phyloP scores from a whole-genome alignment of 1,140 invertebrate species.

The Achroia grisella region DNA sequence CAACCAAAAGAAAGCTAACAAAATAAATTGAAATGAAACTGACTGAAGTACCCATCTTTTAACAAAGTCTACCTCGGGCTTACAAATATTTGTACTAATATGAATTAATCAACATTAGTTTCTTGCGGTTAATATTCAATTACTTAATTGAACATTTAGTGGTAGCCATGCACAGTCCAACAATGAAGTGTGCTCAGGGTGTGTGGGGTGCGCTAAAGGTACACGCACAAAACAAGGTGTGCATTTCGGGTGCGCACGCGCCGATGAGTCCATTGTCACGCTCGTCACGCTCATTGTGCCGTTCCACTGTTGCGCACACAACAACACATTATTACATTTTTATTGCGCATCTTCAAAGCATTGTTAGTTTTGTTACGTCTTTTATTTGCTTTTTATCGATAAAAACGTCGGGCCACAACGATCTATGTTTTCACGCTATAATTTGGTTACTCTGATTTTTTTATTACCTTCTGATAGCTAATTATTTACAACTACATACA shows the following conservation, averaged over 20 bases:
- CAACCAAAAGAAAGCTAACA: too few relatives aligned
- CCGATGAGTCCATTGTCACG: constrained; percentile 44
- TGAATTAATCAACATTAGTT: too few relatives aligned
- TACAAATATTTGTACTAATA: too few relatives aligned
- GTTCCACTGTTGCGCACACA: constrained; percentile 33
- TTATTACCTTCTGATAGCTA: constrained; percentile 25
- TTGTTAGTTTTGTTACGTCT: constrained; percentile 55
- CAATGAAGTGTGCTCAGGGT: too few relatives aligned
- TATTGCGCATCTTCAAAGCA: constrained; percentile 67
- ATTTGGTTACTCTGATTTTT: constrained; percentile 43
- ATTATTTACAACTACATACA: too few relatives aligned
- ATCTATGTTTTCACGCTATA: constrained; percentile 66
- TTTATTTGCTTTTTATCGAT: constrained; percentile 58
- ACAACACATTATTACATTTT: constrained; percentile 62
- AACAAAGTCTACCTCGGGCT: too few relatives aligned
- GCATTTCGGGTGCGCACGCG: constrained; percentile 45
- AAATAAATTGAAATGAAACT: too few relatives aligned
- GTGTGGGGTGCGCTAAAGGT: too few relatives aligned
- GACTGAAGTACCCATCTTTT: too few relatives aligned
- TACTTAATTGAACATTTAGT: too few relatives aligned
- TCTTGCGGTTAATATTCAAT: too few relatives aligned
- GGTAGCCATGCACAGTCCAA: too few relatives aligned
- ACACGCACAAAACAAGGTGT: constrained; percentile 20
- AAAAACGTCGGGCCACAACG: constrained; percentile 40
- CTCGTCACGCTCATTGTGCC: constrained; percentile 42